phyloP scores from a whole-genome alignment of 2,113 vertebrate species.

The Plotosus lineatus region DNA sequence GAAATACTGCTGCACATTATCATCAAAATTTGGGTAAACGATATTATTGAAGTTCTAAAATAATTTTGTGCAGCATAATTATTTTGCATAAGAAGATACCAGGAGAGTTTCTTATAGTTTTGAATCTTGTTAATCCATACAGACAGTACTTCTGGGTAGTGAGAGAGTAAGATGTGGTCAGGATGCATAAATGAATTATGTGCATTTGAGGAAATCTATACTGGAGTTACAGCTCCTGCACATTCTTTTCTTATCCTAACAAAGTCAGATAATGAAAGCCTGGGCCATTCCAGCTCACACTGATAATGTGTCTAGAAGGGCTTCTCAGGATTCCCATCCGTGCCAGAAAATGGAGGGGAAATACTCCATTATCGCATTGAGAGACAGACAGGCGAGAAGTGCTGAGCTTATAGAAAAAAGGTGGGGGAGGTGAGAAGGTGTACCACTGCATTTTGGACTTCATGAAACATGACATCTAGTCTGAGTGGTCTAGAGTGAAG shows the following conservation, averaged over 20 bases:
- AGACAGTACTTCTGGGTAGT: background rate
- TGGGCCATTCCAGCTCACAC: constrained; percentile 22
- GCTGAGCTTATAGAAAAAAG: constrained; percentile 23
- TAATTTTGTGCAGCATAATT: background rate
- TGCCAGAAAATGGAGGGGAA: constrained; percentile 30
- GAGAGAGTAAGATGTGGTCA: background rate
- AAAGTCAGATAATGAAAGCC: constrained; percentile 61
- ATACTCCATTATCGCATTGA: constrained; percentile 33
- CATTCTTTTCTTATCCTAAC: constrained; percentile 73
- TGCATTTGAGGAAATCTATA: constrained; percentile 39
- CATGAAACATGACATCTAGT: constrained; percentile 55
- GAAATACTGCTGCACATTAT: background rate
- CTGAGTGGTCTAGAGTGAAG: constrained; percentile 48
- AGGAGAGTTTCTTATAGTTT: background rate
- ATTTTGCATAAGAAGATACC: background rate
- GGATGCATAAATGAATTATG: background rate
- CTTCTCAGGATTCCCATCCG: constrained; percentile 48
- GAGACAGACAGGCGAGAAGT: constrained; percentile 43
- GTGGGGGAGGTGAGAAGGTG: constrained; percentile 38
- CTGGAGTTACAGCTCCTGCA: constrained; percentile 59
- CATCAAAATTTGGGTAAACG: background rate
- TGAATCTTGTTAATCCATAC: background rate
- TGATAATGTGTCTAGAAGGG: constrained; percentile 64
- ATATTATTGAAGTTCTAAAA: constrained; percentile 4
- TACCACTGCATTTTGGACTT: constrained; percentile 45